phyloP scores from a whole-genome alignment of 2,113 vertebrate species.

The Istiophorus platypterus region DNA sequence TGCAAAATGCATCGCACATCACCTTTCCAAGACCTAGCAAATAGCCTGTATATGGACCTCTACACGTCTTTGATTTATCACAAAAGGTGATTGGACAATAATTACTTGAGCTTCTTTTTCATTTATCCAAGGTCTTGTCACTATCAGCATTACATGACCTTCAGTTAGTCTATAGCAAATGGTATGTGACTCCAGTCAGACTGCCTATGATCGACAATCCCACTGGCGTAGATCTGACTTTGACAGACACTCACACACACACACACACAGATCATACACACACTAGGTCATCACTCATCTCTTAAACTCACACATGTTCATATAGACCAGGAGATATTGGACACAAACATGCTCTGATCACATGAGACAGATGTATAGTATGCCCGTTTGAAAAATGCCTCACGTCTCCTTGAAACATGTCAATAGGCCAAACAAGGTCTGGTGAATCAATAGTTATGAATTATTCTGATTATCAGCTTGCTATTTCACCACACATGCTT shows the following conservation, averaged over 20 bases:
- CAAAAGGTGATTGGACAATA: background rate
- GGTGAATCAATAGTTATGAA: too few species aligned
- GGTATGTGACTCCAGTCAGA: slow-evolving; percentile 44
- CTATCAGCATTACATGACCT: slow-evolving; percentile 21
- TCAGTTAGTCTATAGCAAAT: slow-evolving; percentile 38
- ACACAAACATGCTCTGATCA: slow-evolving; percentile 15
- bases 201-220: slow-evolving; percentile 35
- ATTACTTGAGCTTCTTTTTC: slow-evolving; percentile 8
- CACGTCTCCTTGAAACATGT: background rate
- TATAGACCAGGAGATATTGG: slow-evolving; percentile 7
- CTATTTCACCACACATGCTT: too few species aligned
- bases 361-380: background rate
- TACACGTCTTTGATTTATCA: background rate
- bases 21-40: too few species aligned
- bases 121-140: slow-evolving; percentile 34
- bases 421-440: too few species aligned
- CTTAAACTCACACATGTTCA: slow-evolving; percentile 2
- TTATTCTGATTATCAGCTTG: too few species aligned
- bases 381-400: background rate
- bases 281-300: slow-evolving; percentile 27
- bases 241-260: background rate
- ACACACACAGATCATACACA: slow-evolving; percentile 13
- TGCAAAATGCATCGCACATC: background rate
- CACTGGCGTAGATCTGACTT: slow-evolving; percentile 10
- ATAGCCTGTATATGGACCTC: background rate